phyloP scores from a whole-genome alignment of 2,113 vertebrate species.

The Mus musculus region DNA sequence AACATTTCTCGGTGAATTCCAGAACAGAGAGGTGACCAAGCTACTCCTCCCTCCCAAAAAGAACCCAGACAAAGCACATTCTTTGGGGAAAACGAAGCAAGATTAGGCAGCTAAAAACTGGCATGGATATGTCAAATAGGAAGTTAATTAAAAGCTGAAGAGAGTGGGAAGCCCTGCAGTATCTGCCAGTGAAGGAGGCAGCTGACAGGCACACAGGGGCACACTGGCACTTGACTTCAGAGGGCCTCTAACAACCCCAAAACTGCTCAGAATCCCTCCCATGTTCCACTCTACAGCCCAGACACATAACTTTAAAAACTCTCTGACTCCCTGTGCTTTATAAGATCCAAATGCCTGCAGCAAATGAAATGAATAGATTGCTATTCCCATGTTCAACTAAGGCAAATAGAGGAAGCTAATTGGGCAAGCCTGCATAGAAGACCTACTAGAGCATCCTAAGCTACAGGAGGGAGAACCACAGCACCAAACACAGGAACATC shows the following conservation, averaged over 20 bases:
- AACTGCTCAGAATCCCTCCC: conserved; percentile 44
- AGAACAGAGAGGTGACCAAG: conserved; percentile 47
- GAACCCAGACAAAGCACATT: conserved; percentile 64
- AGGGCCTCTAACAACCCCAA: conserved; percentile 54
- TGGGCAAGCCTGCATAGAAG: background rate
- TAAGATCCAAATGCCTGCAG: conserved; percentile 12
- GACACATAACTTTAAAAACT: conserved; percentile 23
- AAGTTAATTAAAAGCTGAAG: conserved; percentile 79
- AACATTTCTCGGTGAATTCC: conserved; percentile 35
- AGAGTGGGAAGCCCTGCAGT: conserved; percentile 59
- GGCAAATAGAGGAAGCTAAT: conserved; percentile 42
- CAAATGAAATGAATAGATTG: conserved; percentile 22
- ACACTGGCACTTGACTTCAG: background rate
- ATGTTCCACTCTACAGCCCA: background rate
- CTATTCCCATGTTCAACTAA: conserved; percentile 39
- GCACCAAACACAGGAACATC: background rate
- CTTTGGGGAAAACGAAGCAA: conserved; percentile 50
- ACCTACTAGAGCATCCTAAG: background rate
- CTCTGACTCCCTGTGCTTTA: background rate
- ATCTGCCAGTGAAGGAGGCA: conserved; percentile 48
- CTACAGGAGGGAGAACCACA: background rate
- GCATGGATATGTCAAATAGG: conserved; percentile 32
- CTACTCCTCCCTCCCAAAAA: background rate
- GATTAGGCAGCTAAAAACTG: conserved; percentile 33
- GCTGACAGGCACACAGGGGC: background rate